Evolutionary conservation across 2,888 invertebrate species (phyloP).

Genomic region (Melinopterus prodromus): DNA sequence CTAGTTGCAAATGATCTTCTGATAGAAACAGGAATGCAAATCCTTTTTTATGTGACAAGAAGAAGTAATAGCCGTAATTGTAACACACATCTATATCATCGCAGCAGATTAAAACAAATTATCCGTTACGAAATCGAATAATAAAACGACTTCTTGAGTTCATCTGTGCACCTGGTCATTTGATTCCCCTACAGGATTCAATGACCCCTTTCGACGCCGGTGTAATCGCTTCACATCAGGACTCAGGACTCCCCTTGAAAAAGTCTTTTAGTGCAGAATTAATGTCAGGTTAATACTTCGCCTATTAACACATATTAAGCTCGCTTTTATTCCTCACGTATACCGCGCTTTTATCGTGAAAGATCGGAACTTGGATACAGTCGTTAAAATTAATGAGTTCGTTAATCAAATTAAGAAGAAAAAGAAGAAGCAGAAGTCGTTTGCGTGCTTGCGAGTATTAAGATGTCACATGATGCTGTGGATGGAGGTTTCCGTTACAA

Average conservation of each 20-base stretch:
- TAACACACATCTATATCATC: not conserved
- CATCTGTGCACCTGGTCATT: not conserved
- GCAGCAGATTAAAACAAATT: not conserved
- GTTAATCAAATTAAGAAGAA: not conserved
- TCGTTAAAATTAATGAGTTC: slow-evolving; percentile 4
- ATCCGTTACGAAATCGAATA: not conserved
- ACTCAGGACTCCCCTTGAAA: not conserved
- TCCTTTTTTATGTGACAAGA: too few relatives aligned
- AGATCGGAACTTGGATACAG: not conserved
- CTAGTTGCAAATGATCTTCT: too few relatives aligned
- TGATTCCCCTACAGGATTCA: not conserved
- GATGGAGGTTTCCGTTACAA: not conserved
- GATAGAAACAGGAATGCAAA: too few relatives aligned
- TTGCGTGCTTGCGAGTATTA: not conserved
- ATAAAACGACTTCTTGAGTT: not conserved
- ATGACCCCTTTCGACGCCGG: not conserved
- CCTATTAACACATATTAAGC: not conserved
- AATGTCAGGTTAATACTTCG: not conserved
- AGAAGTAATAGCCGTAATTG: not conserved
- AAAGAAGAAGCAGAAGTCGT: not conserved
- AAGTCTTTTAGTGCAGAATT: not conserved
- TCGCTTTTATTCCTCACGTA: not conserved
- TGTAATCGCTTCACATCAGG: not conserved
- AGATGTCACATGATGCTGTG: not conserved
- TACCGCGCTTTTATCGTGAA: not conserved